Conservation (phyloP, 2,797 vertebrate species). For the Hyperoplus lanceolatus region DNA sequence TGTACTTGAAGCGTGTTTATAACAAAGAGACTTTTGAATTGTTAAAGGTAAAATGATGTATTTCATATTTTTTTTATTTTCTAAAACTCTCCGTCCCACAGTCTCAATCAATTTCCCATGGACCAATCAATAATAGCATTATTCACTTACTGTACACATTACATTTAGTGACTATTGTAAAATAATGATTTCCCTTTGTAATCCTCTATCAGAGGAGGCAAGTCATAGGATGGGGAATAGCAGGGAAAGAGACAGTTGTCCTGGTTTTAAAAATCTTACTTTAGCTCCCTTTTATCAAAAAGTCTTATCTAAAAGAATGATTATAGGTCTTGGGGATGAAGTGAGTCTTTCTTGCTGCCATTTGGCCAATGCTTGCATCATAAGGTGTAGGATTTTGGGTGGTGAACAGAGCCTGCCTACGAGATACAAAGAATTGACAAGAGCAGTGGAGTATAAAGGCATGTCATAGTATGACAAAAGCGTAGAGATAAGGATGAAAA, state of each 20-base stretch:
- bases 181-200: background rate
- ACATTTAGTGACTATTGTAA: background rate
- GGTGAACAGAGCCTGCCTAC: slow-evolving; percentile 37
- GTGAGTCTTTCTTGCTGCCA: slow-evolving; percentile 55
- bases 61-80: too few species aligned
- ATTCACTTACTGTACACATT: background rate
- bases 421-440: slow-evolving; percentile 41
- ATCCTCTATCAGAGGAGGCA: background rate
- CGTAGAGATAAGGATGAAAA: slow-evolving; percentile 26
- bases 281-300: slow-evolving; percentile 3
- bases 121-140: background rate
- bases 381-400: slow-evolving; percentile 44
- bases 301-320: slow-evolving; percentile 39
- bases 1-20: too few species aligned
- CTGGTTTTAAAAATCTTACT: slow-evolving; percentile 9
- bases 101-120: background rate
- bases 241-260: background rate
- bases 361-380: slow-evolving; percentile 69
- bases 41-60: too few species aligned
- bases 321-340: slow-evolving; percentile 39
- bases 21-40: too few species aligned
- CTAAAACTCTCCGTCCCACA: too few species aligned
- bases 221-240: background rate
- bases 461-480: slow-evolving; percentile 49
- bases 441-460: slow-evolving; percentile 40